phyloP scores from a whole-genome alignment of 2,888 invertebrate genomes.

The Calliphora vomitoria region DNA sequence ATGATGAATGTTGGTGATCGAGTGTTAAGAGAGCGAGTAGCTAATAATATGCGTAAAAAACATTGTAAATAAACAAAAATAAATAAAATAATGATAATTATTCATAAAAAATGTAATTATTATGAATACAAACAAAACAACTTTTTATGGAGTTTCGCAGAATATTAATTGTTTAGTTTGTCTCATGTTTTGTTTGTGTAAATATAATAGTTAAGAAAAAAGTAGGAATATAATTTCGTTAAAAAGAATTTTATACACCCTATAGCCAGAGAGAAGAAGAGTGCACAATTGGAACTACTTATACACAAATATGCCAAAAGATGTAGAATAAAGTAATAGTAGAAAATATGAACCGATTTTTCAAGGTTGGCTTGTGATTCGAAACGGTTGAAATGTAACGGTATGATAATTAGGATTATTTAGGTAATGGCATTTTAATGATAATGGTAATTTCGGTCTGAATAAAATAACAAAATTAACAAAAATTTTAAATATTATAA shows the following conservation, averaged over 20 bases:
- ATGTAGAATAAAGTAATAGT: no score
- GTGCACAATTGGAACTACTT: no score
- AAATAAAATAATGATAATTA: neutral
- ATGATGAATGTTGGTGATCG: constrained; percentile 18
- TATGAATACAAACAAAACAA: constrained; percentile 9
- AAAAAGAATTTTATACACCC: neutral
- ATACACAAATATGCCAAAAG: no score
- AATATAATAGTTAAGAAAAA: neutral
- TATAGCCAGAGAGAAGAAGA: no score
- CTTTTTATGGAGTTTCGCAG: neutral
- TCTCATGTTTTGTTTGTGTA: neutral
- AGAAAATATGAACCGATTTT: no score
- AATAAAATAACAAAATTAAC: no score
- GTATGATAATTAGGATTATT: no score
- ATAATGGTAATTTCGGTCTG: no score
- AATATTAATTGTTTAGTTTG: constrained; percentile 1
- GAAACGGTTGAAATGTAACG: no score
- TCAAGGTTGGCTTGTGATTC: no score
- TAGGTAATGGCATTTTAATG: no score
- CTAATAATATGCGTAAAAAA: neutral
- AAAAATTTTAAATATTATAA: no score
- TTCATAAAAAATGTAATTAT: neutral
- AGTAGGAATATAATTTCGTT: neutral
- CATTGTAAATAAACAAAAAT: constrained; percentile 2
- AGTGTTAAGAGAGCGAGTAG: neutral